These are phyloP conservation scores for Anagyrus pseudococci DNA, from an alignment of 2,888 invertebrate species.

Conservation along the genomic window DNA sequence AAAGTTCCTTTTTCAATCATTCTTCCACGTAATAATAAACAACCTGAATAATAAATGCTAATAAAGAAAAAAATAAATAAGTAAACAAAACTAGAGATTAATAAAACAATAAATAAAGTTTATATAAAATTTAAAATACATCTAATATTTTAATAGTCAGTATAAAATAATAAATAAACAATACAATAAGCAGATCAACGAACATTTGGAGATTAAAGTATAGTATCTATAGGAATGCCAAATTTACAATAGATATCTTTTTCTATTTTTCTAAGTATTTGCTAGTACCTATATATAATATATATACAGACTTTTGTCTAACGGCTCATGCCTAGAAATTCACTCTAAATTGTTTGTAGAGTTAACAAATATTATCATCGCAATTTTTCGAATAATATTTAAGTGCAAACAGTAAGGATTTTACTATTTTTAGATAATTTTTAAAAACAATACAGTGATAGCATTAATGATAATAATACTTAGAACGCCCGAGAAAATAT, in stretches of 20 bases:
- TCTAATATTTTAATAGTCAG: not conserved
- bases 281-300: not conserved
- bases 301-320: not conserved
- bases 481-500: too few species aligned
- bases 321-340: not conserved
- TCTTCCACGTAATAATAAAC: slow-evolving; percentile 1
- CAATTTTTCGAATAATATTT: not conserved
- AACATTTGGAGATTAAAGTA: slow-evolving; percentile 1
- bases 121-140: slow-evolving; percentile 3
- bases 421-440: too few species aligned
- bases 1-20: slow-evolving; percentile 19
- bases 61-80: slow-evolving; percentile 3
- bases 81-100: slow-evolving; percentile 1
- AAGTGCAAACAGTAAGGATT: too few species aligned
- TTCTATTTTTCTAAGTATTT: slow-evolving; percentile 11
- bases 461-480: too few species aligned
- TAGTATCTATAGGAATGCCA: slow-evolving; percentile 15
- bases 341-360: not conserved
- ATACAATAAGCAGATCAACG: not conserved
- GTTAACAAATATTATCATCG: not conserved
- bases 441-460: too few species aligned
- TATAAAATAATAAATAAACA: not conserved
- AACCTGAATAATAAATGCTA: not conserved
- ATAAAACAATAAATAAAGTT: not conserved
- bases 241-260: slow-evolving; percentile 5